Evolutionary conservation across 2,113 vertebrate genomes (phyloP).

Genomic region (Tangachromis dhanisi): DNA sequence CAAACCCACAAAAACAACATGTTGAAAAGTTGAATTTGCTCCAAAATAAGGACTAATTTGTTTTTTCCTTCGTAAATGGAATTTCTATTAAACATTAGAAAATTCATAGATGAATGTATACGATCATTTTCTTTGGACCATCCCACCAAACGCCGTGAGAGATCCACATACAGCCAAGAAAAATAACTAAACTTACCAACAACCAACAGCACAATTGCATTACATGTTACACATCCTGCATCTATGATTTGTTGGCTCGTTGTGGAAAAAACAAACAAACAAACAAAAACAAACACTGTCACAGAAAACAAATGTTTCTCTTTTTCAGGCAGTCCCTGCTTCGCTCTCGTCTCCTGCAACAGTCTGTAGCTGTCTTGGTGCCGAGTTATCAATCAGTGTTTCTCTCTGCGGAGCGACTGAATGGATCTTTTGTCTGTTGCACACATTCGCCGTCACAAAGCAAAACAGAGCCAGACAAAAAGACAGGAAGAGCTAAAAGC

Average conservation of each 20-base stretch:
- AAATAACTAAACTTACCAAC: accelerated
- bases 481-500: not conserved
- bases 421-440: slow-evolving; percentile 25
- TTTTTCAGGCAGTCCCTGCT: not conserved
- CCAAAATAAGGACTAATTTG: accelerated
- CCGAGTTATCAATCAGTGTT: not conserved
- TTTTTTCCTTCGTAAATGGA: not conserved
- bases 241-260: not conserved
- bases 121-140: accelerated
- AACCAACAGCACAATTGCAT: not conserved
- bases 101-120: not conserved
- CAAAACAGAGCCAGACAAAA: not conserved
- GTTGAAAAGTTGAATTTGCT: not conserved
- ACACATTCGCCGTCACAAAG: not conserved
- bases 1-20: not conserved
- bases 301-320: not conserved
- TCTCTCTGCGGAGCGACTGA: not conserved
- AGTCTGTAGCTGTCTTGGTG: not conserved
- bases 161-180: not conserved
- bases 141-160: accelerated
- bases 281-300: not conserved
- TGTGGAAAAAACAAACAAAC: not conserved
- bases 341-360: not conserved
- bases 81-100: not conserved
- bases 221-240: not conserved